A percentile compares a stretch with the other conserved stretches of the same genome.
Conservation (phyloP, 2,113 vertebrate species). For the Oryzias melastigma region DNA sequence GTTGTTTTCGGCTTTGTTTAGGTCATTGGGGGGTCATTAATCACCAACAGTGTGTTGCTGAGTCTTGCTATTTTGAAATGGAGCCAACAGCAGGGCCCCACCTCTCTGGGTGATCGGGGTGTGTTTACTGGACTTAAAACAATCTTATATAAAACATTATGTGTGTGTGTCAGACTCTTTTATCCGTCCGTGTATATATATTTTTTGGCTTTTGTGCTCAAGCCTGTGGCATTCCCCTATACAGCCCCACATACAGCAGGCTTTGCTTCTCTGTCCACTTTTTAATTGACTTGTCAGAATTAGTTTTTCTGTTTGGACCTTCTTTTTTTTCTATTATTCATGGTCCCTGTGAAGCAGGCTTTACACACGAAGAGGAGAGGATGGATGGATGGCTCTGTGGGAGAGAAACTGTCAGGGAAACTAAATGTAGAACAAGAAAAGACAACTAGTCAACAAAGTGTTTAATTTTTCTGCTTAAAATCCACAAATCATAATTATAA, state of each 20-base stretch:
- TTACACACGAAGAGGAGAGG: constrained; percentile 31
- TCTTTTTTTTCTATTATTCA: constrained; percentile 57
- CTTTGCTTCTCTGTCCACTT: constrained; percentile 19
- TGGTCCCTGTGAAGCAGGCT: constrained; percentile 26
- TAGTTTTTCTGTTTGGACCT: constrained; percentile 3
- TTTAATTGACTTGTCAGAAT: constrained; percentile 18
- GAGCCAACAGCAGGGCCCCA: not conserved
- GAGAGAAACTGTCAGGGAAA: constrained; percentile 12
- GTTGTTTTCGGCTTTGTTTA: not conserved
- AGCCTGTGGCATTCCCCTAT: not conserved
- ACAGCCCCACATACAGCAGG: constrained; percentile 12
- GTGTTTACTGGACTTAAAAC: not conserved
- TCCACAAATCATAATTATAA: not conserved
- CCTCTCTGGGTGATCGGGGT: not conserved
- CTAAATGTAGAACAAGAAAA: not conserved
- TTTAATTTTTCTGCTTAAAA: not conserved
- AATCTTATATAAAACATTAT: not conserved
- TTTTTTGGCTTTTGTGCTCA: constrained; percentile 1
- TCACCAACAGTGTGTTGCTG: not conserved
- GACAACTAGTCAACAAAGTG: no score
- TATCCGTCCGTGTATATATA: not conserved
- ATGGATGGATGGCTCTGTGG: constrained; percentile 31
- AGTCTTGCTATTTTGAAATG: not conserved
- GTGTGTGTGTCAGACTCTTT: not conserved
- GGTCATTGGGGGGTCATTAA: not conserved